Evolutionary conservation across 2,797 vertebrate genomes (phyloP), one percentile per base, ranked within the genome.

Genomic region (Rhodeus uyekii): DNA sequence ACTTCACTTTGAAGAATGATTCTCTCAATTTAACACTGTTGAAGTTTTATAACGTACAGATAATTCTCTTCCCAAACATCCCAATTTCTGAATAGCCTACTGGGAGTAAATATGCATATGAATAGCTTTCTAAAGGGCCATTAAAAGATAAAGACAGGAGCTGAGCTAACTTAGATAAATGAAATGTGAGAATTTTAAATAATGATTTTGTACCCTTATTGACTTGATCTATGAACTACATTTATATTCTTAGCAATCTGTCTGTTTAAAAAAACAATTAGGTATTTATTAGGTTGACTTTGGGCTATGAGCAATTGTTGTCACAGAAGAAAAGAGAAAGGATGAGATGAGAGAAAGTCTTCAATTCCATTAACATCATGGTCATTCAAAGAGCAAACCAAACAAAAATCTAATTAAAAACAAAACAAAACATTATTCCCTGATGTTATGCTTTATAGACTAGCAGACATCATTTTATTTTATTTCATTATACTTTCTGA

Each of bases 51-150:
- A 61, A 46, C 5, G 69, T 27, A 39, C 3, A 48, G 53, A 61
- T 69, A 16, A 80, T 60, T 61, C 22, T 71, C 53, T 71, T 71
- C 13, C 24, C 39, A 80, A 80, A 71, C 65, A 71, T 61, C 27
- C 22, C 22, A 71, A 22, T 14, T 58, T 61, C 38, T 60, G 67
- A 80, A 80, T 36, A 71, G 53, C 29, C 53, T 36, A 24, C 19
- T 72, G 67, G 38, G 39, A 80, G 39, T 24, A 61, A 71, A 71
- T 71, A 80, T 36, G 39, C 78, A 61, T 80, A 46, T 72, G 29
- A 80, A 71, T 60, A 36, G 38, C 39, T 80, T 71, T 46, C 36
- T 58, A 55, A 83, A 77, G 32, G n/a, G 42, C 38, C 22, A 76
- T 53, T 53, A 58, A 60, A 68, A 19, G 29, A 60, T 58, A 76